These are phyloP conservation scores for Papilio helenus DNA, from an alignment of 1,140 invertebrate genomes.

Conservation along the genomic window DNA sequence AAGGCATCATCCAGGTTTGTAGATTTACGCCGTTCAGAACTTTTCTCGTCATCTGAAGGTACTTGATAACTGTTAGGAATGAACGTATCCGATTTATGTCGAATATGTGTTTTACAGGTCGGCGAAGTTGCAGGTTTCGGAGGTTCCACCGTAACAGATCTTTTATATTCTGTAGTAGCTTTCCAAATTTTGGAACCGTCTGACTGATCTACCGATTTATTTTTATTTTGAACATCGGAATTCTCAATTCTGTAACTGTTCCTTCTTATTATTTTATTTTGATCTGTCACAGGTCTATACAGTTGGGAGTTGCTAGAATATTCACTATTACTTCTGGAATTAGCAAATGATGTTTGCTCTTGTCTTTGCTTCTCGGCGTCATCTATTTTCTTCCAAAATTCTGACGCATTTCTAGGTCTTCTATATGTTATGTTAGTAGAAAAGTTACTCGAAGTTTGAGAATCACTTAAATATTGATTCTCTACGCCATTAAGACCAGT, in stretches of 20 bases:
- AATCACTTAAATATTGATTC: constrained; percentile 81
- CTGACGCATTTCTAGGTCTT: constrained; percentile 81
- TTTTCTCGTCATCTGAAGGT: constrained; percentile 77
- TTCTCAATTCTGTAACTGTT: constrained; percentile 50
- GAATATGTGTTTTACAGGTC: constrained; percentile 67
- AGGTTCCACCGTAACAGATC: constrained; percentile 68
- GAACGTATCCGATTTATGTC: constrained; percentile 78
- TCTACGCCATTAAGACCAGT: constrained; percentile 71
- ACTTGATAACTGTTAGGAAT: constrained; percentile 61
- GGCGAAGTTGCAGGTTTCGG: constrained; percentile 63
- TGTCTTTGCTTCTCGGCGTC: constrained; percentile 78
- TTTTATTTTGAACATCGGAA: constrained; percentile 64
- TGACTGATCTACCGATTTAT: constrained; percentile 66
- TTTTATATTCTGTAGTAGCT: constrained; percentile 77
- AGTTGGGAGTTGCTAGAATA: constrained; percentile 60
- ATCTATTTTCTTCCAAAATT: constrained; percentile 86
- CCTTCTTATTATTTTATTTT: constrained; percentile 52
- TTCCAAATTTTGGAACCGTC: constrained; percentile 77
- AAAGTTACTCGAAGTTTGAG: constrained; percentile 70
- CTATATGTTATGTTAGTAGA: constrained; percentile 59
- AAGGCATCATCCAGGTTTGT: constrained; percentile 93
- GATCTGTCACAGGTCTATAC: constrained; percentile 54
- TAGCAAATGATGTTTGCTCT: constrained; percentile 66
- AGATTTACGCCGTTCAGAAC: constrained; percentile 84
- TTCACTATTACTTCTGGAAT: constrained; percentile 74